Evolutionary conservation across 1,140 invertebrate genomes (phyloP).

Genomic region (Cydia splendana): DNA sequence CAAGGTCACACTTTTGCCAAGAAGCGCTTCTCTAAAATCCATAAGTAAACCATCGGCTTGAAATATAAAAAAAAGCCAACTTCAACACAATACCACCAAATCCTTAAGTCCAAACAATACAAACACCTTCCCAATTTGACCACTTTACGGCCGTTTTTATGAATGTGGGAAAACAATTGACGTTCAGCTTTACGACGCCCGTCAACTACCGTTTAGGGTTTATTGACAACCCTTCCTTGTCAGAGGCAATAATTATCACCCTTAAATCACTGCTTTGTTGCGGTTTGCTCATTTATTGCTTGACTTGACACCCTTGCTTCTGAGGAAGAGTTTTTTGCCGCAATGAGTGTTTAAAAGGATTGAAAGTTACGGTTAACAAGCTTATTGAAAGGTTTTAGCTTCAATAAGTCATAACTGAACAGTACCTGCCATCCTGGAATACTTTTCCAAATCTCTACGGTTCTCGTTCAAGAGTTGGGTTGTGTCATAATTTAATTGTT

Average conservation of each 20-base stretch:
- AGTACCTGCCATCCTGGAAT: too few relatives aligned
- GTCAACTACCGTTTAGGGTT: slow-evolving; percentile 11
- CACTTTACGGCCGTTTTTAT: slow-evolving; percentile 57
- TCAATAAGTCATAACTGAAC: not conserved
- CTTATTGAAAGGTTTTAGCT: not conserved
- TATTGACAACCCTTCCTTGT: slow-evolving; percentile 13
- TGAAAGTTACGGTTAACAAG: not conserved
- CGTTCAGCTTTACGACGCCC: not conserved
- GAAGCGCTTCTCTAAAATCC: too few relatives aligned
- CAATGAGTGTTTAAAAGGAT: not conserved
- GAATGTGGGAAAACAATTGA: slow-evolving; percentile 65
- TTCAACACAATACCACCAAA: not conserved
- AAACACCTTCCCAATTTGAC: slow-evolving; percentile 35
- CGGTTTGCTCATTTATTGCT: slow-evolving; percentile 23
- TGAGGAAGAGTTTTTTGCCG: not conserved
- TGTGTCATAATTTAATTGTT: too few relatives aligned
- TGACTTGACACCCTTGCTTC: not conserved
- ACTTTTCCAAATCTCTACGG: too few relatives aligned
- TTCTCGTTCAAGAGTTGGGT: too few relatives aligned
- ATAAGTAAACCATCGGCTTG: not conserved
- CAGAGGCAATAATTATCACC: slow-evolving; percentile 8
- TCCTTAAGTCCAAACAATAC: slow-evolving; percentile 2
- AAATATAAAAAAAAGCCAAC: not conserved
- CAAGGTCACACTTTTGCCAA: too few relatives aligned
- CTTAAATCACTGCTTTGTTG: slow-evolving; percentile 17